phyloP scores from a whole-genome alignment of 2,113 vertebrate species.

The Pelecanoides urinatrix region DNA sequence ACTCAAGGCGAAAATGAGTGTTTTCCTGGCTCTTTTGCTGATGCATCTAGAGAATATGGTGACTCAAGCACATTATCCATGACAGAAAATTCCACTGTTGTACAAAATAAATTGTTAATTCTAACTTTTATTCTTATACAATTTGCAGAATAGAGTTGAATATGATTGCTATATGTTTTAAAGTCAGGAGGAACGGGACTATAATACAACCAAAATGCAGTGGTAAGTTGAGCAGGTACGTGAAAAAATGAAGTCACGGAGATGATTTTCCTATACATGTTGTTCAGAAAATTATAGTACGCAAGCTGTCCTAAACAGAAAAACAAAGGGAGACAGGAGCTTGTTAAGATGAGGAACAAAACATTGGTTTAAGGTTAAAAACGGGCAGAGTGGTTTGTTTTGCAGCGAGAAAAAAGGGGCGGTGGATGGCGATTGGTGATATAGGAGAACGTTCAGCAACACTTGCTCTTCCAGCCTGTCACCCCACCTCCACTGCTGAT shows the following conservation, averaged over 20 bases:
- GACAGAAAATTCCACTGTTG: conserved; percentile 87
- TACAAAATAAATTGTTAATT: conserved; percentile 90
- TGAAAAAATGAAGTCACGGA: conserved; percentile 84
- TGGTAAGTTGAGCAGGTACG: conserved; percentile 74
- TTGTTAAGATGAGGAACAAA: conserved; percentile 75
- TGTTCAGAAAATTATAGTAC: conserved; percentile 79
- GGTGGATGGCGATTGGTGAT: conserved; percentile 69
- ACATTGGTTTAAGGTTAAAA: conserved; percentile 76
- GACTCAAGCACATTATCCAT: conserved; percentile 81
- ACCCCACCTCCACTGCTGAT: conserved; percentile 95
- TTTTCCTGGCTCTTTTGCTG: conserved; percentile 79
- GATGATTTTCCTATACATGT: conserved; percentile 85
- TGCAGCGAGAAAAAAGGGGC: conserved; percentile 79
- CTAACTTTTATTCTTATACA: conserved; percentile 89
- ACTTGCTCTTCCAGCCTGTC: conserved; percentile 98
- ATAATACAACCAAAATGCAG: conserved; percentile 82
- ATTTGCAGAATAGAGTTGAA: conserved; percentile 72
- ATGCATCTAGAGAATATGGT: conserved; percentile 76
- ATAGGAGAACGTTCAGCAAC: conserved; percentile 85
- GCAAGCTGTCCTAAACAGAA: conserved; percentile 82
- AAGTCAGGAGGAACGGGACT: conserved; percentile 74
- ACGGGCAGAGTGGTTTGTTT: conserved; percentile 86
- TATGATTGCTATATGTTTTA: conserved; percentile 71
- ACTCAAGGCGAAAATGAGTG: conserved; percentile 72
- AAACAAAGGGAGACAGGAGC: conserved; percentile 70